Base-by-base conservation (phyloP, 2,888 invertebrate species). In the Agrotis segetum region DNA sequence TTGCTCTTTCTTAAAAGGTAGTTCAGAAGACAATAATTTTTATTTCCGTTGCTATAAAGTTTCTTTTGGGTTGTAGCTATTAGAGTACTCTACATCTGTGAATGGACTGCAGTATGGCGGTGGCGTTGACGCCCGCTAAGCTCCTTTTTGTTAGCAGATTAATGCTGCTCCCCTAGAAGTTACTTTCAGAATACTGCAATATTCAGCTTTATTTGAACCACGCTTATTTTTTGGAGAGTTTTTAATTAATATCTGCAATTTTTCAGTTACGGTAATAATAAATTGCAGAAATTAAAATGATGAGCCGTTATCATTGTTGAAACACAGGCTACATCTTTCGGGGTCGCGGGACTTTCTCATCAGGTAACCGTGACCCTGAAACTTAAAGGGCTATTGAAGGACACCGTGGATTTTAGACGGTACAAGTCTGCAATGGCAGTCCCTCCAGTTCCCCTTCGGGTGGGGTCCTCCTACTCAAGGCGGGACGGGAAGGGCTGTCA, bases 111-210 rank as follows among this genome's bases (percentile, higher is more conserved):
- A 56, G 44, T 52, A 58, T 55, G 78, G 74, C 70, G 82, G 81
- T 76, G 75, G 85, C 88, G 92, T 88, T 92, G 93, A 93, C 91
- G 90, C 87, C 78, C 74, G 80, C 83, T 92, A 92, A 92, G 90
- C 90, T 88, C 83, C 83, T 91, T 92, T 94, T 93, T 93, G 92
- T 90, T 87, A 87, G 83, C 85, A 88, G 91, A 92, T 93, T 92
- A 93, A 89, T 87, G 86, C 85, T 86, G 80, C 74, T 77, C 77
- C 80, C 74, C 82, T 74, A 68, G 66, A 64, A 59, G 17, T 63
- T 77, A 77, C 74, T 82, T 79, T 63, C 40, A 34, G 50, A 40
- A n/a, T 24, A 53, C 63, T 74, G 49, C 50, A 68, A 77, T 67
- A 70, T 79, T 50, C 24, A 50, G 46, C 24, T 46, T 67, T 74